A percentile compares a stretch with the other conserved stretches of the same genome.
phyloP scores from a whole-genome alignment of 1,140 invertebrate species.

The Neodiprion virginianus region DNA sequence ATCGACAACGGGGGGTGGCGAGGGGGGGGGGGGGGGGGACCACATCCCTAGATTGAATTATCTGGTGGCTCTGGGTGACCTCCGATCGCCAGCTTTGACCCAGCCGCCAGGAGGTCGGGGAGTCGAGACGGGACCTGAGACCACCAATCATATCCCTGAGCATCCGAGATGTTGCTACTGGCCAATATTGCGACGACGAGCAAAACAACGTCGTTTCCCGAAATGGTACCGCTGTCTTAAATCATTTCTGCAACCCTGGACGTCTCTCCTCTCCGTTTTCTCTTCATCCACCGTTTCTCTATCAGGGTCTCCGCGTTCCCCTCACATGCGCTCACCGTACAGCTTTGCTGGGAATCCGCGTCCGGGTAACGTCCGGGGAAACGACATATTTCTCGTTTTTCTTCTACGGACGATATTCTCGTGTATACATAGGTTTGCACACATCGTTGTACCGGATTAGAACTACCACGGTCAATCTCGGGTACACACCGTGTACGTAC shows the following conservation, averaged over 20 bases:
- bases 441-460: no score
- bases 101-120: conserved; percentile 35
- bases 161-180: conserved; percentile 20
- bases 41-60: conserved; percentile 51
- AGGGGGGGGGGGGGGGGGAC: background rate
- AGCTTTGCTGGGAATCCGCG: background rate
- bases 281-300: background rate
- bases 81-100: conserved; percentile 27
- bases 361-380: background rate
- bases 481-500: no score
- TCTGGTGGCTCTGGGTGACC: conserved; percentile 41
- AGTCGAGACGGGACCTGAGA: conserved; percentile 30
- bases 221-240: conserved; percentile 34
- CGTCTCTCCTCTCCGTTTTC: background rate
- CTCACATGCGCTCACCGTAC: background rate
- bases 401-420: background rate
- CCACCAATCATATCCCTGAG: conserved; percentile 45
- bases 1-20: background rate
- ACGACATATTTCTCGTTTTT: background rate
- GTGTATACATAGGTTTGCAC: background rate
- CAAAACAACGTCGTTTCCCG: conserved; percentile 36
- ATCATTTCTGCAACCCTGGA: conserved; percentile 40
- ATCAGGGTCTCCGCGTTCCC: background rate
- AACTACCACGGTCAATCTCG: no score
- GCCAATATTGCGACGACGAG: conserved; percentile 41